Evolutionary conservation across 2,888 invertebrate species (phyloP).

Genomic region (Argyresthia goedartella): DNA sequence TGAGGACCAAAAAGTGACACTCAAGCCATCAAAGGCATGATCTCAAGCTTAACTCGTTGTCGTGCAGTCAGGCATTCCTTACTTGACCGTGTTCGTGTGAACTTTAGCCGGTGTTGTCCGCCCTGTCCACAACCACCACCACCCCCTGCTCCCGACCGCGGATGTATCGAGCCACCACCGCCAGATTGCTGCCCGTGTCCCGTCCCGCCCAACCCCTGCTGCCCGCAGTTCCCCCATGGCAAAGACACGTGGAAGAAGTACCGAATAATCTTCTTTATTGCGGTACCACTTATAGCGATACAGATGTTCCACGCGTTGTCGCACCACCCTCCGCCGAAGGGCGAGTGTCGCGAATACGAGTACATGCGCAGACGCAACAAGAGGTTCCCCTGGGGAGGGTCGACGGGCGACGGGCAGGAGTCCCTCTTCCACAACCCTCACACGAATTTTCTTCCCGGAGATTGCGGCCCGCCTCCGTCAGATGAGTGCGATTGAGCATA

Average conservation of each 20-base stretch:
- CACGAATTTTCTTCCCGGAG: constrained; percentile 66
- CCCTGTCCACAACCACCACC: neutral
- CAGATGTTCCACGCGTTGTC: constrained; percentile 25
- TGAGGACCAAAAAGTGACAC: no score
- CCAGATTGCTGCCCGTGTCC: constrained; percentile 30
- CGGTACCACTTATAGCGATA: constrained; percentile 37
- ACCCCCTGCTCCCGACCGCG: constrained; percentile 21
- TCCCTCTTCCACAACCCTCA: constrained; percentile 88
- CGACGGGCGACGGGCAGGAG: constrained; percentile 79
- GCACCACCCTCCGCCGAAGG: constrained; percentile 24
- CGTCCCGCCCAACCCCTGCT: constrained; percentile 35
- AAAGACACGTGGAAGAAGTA: constrained; percentile 36
- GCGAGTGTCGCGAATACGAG: constrained; percentile 72
- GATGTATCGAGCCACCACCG: constrained; percentile 28
- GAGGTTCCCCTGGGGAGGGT: constrained; percentile 92
- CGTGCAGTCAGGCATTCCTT: no score
- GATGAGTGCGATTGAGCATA: constrained; percentile 36
- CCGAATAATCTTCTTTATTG: constrained; percentile 31
- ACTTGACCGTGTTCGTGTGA: no score
- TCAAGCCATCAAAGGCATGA: no score
- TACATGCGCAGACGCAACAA: constrained; percentile 83
- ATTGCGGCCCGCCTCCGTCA: constrained; percentile 35
- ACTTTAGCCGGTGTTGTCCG: neutral
- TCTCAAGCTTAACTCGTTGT: no score
- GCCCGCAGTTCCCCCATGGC: constrained; percentile 33